Evolutionary conservation across 2,113 vertebrate genomes (phyloP).

Genomic region (Planiliza haematocheilus): DNA sequence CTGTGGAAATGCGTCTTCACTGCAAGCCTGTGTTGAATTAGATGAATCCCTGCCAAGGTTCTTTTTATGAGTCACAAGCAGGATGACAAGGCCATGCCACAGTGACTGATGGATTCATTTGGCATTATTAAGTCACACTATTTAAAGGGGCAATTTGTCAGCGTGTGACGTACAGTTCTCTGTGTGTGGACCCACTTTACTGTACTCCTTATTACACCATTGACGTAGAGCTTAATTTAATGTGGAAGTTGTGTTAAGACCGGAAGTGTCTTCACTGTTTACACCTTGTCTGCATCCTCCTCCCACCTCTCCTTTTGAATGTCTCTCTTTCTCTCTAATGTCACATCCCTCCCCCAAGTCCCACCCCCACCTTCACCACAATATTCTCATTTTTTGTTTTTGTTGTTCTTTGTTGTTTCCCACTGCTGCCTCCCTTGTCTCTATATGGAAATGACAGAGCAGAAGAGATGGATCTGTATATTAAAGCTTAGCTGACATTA

Average conservation of each 20-base stretch:
- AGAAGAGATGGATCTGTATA: constrained; percentile 99
- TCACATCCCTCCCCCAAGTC: constrained; percentile 18
- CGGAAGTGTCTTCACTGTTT: constrained; percentile 59
- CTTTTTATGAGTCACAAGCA: constrained; percentile 66
- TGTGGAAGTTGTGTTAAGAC: constrained; percentile 59
- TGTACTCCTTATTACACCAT: constrained; percentile 58
- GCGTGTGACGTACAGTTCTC: constrained; percentile 46
- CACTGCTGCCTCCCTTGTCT: constrained; percentile 68
- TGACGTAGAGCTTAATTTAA: constrained; percentile 65
- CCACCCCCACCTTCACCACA: constrained; percentile 2
- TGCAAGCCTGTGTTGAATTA: constrained; percentile 72
- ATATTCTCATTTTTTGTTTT: constrained; percentile 36
- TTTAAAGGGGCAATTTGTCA: constrained; percentile 77
- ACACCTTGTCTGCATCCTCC: constrained; percentile 55
- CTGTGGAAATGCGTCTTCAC: constrained; percentile 59
- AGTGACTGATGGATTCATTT: constrained; percentile 80
- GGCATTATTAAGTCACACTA: constrained; percentile 75
- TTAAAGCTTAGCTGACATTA: constrained; percentile 99
- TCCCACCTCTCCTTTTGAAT: constrained; percentile 51
- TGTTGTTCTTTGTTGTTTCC: constrained; percentile 44
- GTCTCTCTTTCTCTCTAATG: constrained; percentile 57
- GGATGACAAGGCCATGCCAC: constrained; percentile 62
- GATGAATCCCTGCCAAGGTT: constrained; percentile 57
- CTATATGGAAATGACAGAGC: constrained; percentile 97
- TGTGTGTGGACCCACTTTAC: constrained; percentile 47